Evolutionary conservation across 2,797 vertebrate genomes (phyloP), one percentile per base, ranked within the genome.

Genomic region (Novumbra hubbsi): DNA sequence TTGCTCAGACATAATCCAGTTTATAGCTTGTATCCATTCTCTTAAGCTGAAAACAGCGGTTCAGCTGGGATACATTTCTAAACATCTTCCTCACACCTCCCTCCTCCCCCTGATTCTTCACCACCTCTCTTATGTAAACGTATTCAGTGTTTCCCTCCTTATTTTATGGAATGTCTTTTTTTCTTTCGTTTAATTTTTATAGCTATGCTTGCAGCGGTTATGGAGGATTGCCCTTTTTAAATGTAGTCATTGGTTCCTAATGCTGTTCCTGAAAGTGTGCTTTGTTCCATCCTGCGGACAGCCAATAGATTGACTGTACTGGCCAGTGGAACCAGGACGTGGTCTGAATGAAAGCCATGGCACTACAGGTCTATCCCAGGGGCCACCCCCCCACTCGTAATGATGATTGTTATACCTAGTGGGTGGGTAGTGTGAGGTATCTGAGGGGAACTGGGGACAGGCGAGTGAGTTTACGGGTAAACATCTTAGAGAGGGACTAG

Each of bases 131-230:
- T 8, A 32, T 32, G 32, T 32, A 57, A 21, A 27, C 7, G 73
- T 62, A 48, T 81, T 78, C 76, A 21, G 74, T 55, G 17, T 73
- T 32, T 69, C 11, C 38, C 5, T 15, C 63, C n/a, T 55, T 34
- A 62, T 78, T 77, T 74, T 63, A 30, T 82, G n/a, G n/a, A n/a
- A n/a, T n/a, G n/a, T 28, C 21, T 68, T 45, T 76, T 79, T 74
- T 72, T 78, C 30, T 21, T 2, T 49, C 57, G 19, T 24, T 86
- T 77, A 77, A 73, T 77, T 79, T 72, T 70, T 55, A 8, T 28
- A 16, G 57, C 69, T 24, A 15, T 45, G 48, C 63, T 73, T 62
- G 76, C 68, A 62, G 69, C n/a, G 9, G 14, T 72, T 16, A 24
- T 28, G 70, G 66, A 75, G 48, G 57, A 72, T 83, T 63, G 68